Conservation (phyloP, 2,113 vertebrate species). For the Chlorodrepanis virens region DNA sequence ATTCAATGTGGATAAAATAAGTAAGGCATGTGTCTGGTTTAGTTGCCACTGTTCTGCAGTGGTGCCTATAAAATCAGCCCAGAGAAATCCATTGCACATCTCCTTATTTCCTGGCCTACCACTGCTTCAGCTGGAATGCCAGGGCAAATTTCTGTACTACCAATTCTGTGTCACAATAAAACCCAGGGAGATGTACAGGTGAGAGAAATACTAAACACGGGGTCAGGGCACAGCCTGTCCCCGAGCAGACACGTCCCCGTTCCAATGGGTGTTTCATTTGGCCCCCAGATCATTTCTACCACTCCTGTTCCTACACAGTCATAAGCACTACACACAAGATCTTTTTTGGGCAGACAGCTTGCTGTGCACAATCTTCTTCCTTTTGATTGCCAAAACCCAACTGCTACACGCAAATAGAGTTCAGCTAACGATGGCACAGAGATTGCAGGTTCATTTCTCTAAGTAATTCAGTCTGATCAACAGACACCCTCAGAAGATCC, state of each 20-base stretch:
- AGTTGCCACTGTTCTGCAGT: not conserved
- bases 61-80: not conserved
- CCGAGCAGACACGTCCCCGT: not conserved
- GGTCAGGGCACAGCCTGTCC: not conserved
- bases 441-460: slow-evolving; percentile 40
- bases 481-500: not conserved
- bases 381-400: slow-evolving; percentile 26
- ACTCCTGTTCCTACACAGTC: not conserved
- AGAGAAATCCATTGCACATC: not conserved
- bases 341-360: slow-evolving; percentile 12
- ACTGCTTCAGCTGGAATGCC: not conserved
- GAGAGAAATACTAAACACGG: not conserved
- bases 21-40: not conserved
- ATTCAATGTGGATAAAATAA: not conserved
- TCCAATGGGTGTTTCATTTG: not conserved
- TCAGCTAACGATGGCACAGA: slow-evolving; percentile 11
- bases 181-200: not conserved
- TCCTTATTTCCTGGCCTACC: not conserved
- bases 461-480: slow-evolving; percentile 15
- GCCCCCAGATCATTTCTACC: not conserved
- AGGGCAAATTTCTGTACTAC: not conserved
- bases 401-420: slow-evolving; percentile 17
- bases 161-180: not conserved
- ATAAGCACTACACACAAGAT: not conserved
- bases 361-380: slow-evolving; percentile 10